phyloP scores from a whole-genome alignment of 2,113 vertebrate genomes.

The Grammomys surdaster region DNA sequence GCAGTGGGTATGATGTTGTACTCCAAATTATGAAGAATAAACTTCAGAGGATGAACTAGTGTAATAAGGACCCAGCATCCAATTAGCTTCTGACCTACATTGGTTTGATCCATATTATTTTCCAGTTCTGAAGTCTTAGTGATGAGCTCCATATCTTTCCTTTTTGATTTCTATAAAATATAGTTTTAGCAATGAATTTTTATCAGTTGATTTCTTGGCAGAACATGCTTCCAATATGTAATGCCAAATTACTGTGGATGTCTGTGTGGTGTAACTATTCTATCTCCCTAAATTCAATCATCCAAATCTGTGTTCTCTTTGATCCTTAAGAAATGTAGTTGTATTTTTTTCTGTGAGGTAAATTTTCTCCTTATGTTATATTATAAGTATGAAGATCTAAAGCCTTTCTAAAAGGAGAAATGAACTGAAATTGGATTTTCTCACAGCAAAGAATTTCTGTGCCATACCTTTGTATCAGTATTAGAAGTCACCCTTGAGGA shows the following conservation, averaged over 20 bases:
- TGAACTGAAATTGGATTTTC: neutral
- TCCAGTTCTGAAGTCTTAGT: neutral
- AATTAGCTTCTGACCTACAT: neutral
- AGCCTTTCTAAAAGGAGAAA: neutral
- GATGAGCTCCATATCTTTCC: neutral
- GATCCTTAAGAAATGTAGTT: neutral
- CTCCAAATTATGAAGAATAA: neutral
- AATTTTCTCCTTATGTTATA: neutral
- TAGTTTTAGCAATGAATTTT: neutral
- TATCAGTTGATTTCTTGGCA: neutral
- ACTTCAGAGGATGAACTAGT: neutral
- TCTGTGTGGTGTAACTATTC: neutral
- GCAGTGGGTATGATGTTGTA: neutral
- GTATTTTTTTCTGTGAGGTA: neutral
- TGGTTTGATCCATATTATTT: neutral
- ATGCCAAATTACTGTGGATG: neutral
- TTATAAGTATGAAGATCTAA: neutral
- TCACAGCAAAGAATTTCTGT: neutral
- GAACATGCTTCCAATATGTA: neutral
- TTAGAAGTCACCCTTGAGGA: neutral
- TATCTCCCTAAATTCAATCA: neutral
- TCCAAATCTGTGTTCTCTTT: neutral
- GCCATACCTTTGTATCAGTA: fast-evolving
- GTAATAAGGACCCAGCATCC: neutral
- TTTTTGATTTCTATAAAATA: neutral